phyloP scores from a whole-genome alignment of 1,140 invertebrate species.

The Condylostylus longicornis region DNA sequence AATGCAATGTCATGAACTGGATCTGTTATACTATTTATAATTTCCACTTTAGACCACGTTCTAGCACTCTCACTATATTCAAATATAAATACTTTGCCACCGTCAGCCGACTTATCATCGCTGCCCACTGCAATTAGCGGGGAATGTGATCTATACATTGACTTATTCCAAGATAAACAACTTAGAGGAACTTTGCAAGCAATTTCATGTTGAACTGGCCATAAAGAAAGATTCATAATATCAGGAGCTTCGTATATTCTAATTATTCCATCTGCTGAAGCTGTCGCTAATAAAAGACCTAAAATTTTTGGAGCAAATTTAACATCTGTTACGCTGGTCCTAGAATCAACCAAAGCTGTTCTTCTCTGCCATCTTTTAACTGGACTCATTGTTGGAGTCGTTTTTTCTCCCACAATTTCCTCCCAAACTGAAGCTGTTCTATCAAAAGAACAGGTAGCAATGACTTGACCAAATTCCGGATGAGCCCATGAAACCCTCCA shows the following conservation, averaged over 20 bases:
- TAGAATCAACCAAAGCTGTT: conserved; percentile 84
- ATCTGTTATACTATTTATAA: conserved; percentile 61
- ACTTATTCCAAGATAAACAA: conserved; percentile 87
- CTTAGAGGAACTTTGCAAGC: conserved; percentile 75
- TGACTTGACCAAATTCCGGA: conserved; percentile 89
- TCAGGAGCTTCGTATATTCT: conserved; percentile 96
- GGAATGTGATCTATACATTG: conserved; percentile 67
- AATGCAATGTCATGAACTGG: conserved; percentile 91
- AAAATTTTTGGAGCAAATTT: conserved; percentile 94
- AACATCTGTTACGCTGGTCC: conserved; percentile 82
- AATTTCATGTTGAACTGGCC: conserved; percentile 93
- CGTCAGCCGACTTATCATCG: conserved; percentile 23
- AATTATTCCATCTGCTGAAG: conserved; percentile 79
- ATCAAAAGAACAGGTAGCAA: conserved; percentile 97
- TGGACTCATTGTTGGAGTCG: conserved; percentile 51
- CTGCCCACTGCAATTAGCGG: conserved; percentile 68
- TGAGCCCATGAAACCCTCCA: conserved; percentile 99
- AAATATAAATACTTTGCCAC: conserved; percentile 69
- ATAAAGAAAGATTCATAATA: conserved; percentile 95
- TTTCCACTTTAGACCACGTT: conserved; percentile 76
- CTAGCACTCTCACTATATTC: conserved; percentile 71
- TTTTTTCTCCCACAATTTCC: conserved; percentile 75
- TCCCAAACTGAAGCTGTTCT: conserved; percentile 96
- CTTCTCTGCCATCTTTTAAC: conserved; percentile 79
- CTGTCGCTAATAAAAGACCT: conserved; percentile 80